Percentiles rank a stretch among this genome's conserved stretches.
These are phyloP conservation scores for Drosophila elegans DNA, from an alignment of 1,140 invertebrate species.

Conservation along the genomic window DNA sequence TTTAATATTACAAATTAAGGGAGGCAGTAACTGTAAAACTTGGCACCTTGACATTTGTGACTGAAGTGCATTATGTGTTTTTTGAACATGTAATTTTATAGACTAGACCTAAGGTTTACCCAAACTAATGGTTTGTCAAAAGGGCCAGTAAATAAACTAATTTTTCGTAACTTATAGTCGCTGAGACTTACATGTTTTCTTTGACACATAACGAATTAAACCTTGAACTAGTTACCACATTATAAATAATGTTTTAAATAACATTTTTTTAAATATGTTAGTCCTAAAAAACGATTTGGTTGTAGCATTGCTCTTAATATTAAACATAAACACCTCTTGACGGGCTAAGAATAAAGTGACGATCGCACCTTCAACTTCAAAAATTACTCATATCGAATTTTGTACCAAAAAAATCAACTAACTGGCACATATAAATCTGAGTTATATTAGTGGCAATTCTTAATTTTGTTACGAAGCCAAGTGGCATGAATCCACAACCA, in stretches of 20 bases:
- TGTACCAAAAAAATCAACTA: too few relatives aligned
- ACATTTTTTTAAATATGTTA: not conserved
- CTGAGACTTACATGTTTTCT: not conserved
- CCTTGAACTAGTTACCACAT: not conserved
- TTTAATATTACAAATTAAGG: too few relatives aligned
- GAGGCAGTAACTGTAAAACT: not conserved
- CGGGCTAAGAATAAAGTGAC: too few relatives aligned
- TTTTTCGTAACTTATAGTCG: not conserved
- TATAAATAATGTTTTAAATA: not conserved
- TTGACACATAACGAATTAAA: not conserved
- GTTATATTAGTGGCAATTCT: too few relatives aligned
- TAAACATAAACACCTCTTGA: too few relatives aligned
- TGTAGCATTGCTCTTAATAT: too few relatives aligned
- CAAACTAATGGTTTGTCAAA: not conserved
- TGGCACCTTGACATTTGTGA: not conserved
- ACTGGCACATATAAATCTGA: too few relatives aligned
- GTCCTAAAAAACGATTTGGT: too few relatives aligned
- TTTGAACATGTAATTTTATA: not conserved
- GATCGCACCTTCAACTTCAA: too few relatives aligned
- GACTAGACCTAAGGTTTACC: not conserved
- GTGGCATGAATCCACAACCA: not conserved
- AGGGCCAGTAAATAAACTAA: not conserved
- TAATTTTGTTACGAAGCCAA: not conserved
- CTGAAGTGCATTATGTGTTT: not conserved
- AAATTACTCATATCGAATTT: too few relatives aligned